Evolutionary conservation across 2,113 vertebrate species (phyloP).

Genomic region (Cottus gobio): DNA sequence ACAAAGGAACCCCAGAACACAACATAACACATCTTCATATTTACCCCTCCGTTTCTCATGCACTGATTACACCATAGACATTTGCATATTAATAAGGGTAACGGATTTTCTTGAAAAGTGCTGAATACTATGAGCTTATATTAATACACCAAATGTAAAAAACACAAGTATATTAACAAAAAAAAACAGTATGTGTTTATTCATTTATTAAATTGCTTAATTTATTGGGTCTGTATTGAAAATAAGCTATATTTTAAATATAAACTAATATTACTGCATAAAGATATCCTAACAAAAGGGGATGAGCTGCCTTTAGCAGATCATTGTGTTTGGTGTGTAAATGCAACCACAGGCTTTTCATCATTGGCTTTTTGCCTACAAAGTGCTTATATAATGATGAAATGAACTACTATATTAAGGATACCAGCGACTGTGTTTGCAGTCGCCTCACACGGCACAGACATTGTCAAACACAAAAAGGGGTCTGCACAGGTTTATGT

Average conservation of each 20-base stretch:
- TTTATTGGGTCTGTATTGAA: neutral
- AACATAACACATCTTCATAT: neutral
- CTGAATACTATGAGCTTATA: neutral
- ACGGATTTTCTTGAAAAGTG: conserved; percentile 6
- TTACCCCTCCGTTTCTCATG: neutral
- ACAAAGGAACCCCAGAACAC: neutral
- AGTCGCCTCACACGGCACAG: neutral
- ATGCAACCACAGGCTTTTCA: conserved; percentile 1
- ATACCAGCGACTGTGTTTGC: neutral
- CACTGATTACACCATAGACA: neutral
- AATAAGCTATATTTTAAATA: neutral
- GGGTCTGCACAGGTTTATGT: conserved; percentile 1
- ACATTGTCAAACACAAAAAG: neutral
- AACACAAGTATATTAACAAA: neutral
- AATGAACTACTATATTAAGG: neutral
- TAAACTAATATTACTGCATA: neutral
- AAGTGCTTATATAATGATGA: conserved; percentile 1
- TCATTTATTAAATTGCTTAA: neutral
- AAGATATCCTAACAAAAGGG: neutral
- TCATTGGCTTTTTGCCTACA: conserved; percentile 15
- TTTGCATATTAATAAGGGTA: conserved; percentile 32
- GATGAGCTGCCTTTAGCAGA: neutral
- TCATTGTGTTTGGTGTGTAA: conserved; percentile 1
- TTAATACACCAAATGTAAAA: neutral
- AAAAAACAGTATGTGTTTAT: neutral